Conservation (phyloP, 2,113 vertebrate genomes). For the Catharus minimus region DNA sequence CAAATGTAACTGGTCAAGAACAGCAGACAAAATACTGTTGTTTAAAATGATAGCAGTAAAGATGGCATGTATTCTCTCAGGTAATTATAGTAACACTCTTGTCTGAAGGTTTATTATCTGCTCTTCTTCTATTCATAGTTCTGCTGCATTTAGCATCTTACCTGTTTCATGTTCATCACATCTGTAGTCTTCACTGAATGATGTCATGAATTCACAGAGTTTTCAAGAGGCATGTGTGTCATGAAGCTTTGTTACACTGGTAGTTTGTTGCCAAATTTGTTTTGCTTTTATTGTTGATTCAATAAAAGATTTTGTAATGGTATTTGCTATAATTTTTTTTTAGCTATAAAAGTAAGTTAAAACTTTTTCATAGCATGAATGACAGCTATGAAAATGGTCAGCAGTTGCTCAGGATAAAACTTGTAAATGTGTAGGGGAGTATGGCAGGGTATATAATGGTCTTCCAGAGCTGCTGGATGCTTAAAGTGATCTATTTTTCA, state of each 20-base stretch:
- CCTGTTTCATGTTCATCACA: background rate
- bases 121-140: background rate
- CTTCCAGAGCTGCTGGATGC: background rate
- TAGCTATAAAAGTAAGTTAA: background rate
- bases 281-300: background rate
- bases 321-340: background rate
- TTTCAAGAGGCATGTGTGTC: background rate
- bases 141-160: background rate
- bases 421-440: rapidly evolving
- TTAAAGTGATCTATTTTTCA: background rate
- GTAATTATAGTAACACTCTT: background rate
- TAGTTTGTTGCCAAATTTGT: background rate
- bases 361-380: background rate
- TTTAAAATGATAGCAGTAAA: background rate
- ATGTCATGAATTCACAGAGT: background rate
- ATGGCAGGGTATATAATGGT: background rate
- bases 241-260: background rate
- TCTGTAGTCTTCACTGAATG: background rate
- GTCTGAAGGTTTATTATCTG: background rate
- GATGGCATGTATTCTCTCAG: background rate
- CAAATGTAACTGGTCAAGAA: background rate
- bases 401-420: background rate
- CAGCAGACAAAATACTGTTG: background rate
- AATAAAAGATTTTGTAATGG: background rate
- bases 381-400: background rate